Evolutionary conservation across 2,888 invertebrate species (phyloP).

Genomic region (Sphecodes monilicornis): DNA sequence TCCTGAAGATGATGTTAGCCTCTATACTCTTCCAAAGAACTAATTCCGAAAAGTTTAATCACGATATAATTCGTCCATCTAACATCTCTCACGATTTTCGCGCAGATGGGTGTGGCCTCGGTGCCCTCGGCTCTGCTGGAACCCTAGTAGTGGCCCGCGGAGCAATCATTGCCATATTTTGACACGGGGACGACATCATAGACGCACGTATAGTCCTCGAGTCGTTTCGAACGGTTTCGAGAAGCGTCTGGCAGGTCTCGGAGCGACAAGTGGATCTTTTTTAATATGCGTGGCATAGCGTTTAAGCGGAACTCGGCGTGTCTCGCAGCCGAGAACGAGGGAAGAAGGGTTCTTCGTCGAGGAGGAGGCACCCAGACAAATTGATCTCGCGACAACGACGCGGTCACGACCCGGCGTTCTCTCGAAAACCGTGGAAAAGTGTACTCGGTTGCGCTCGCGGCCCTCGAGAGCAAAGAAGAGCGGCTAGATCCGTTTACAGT

Average conservation of each 20-base stretch:
- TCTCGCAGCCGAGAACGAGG: background rate
- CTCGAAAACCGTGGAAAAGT: background rate
- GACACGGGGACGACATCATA: background rate
- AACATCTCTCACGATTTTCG: too few species aligned
- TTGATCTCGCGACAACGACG: background rate
- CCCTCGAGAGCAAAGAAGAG: background rate
- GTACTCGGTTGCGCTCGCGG: background rate
- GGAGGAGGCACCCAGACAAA: background rate
- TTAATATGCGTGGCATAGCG: conserved; percentile 43
- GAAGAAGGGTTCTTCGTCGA: background rate
- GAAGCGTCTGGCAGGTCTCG: background rate
- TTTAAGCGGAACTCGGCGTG: conserved; percentile 41
- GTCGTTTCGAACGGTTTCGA: background rate
- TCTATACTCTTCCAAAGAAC: too few species aligned
- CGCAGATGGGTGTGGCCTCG: too few species aligned
- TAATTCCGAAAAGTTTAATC: too few species aligned
- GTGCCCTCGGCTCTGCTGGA: background rate
- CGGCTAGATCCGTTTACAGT: background rate
- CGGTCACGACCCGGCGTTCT: background rate
- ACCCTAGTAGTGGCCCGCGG: background rate
- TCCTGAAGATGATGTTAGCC: too few species aligned
- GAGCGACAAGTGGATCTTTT: conserved; percentile 52
- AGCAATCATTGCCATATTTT: background rate
- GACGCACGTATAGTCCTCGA: background rate
- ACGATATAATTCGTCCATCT: too few species aligned